Evolutionary conservation across 2,888 invertebrate genomes (phyloP).

Genomic region (Clostera curtula): DNA sequence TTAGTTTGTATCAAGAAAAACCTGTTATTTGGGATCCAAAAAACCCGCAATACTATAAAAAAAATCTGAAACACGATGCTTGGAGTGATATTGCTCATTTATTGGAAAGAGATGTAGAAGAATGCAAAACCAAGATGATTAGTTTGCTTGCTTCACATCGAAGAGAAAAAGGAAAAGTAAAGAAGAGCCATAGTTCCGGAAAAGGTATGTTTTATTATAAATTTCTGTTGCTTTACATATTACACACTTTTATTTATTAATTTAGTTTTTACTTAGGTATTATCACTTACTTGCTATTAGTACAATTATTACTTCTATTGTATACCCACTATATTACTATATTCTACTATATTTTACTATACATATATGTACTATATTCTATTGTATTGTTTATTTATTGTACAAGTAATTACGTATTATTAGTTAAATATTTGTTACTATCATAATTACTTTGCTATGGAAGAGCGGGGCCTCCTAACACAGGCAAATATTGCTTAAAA

Average conservation of each 20-base stretch:
- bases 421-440: too few relatives aligned
- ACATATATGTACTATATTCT: slow-evolving; percentile 7
- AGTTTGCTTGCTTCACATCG: slow-evolving; percentile 13
- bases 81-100: slow-evolving; percentile 17
- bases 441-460: too few relatives aligned
- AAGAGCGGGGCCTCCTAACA: too few relatives aligned
- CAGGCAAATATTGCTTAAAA: too few relatives aligned
- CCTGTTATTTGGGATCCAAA: slow-evolving; percentile 8
- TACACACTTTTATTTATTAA: slow-evolving; percentile 13
- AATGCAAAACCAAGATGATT: slow-evolving; percentile 16
- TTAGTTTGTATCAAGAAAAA: slow-evolving; percentile 9
- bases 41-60: slow-evolving; percentile 7
- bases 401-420: too few relatives aligned
- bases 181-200: slow-evolving; percentile 12
- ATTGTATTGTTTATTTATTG: slow-evolving; percentile 7
- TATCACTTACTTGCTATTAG: slow-evolving; percentile 14
- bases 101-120: slow-evolving; percentile 15
- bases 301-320: slow-evolving; percentile 14
- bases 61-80: slow-evolving; percentile 14
- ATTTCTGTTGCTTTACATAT: slow-evolving; percentile 14
- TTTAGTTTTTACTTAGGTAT: slow-evolving; percentile 13
- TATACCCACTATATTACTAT: slow-evolving; percentile 8
- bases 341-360: slow-evolving; percentile 7
- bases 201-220: slow-evolving; percentile 14
- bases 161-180: slow-evolving; percentile 12